These are phyloP conservation scores for Etheostoma nigrum DNA, from an alignment of 2,797 vertebrate genomes.

Conservation along the genomic window DNA sequence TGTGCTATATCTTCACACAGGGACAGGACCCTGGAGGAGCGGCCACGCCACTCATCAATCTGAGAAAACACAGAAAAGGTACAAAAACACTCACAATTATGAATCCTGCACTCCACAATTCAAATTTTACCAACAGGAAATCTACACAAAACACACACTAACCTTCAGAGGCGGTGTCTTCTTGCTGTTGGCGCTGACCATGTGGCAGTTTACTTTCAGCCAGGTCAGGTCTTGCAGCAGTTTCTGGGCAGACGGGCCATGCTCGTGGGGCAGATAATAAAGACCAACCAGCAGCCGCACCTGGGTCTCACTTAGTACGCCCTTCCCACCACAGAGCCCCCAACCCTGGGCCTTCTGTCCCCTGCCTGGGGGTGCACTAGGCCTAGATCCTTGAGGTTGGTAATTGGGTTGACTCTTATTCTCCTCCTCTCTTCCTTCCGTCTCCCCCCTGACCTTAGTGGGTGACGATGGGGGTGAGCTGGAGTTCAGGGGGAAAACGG, in stretches of 20 bases:
- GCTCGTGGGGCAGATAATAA: conserved; percentile 90
- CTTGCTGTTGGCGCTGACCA: conserved; percentile 80
- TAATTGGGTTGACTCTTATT: conserved; percentile 52
- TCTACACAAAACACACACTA: background rate
- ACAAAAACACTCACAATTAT: background rate
- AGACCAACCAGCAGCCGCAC: conserved; percentile 88
- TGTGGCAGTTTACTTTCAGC: conserved; percentile 86
- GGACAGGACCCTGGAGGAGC: conserved; percentile 82
- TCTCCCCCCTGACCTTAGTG: conserved; percentile 56
- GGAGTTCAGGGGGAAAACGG: conserved; percentile 75
- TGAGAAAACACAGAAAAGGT: conserved; percentile 47
- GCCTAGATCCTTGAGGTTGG: conserved; percentile 48
- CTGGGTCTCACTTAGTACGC: conserved; percentile 82
- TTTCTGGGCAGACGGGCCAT: conserved; percentile 82
- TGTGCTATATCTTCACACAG: conserved; percentile 83
- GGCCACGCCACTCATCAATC: conserved; percentile 82
- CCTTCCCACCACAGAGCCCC: conserved; percentile 72
- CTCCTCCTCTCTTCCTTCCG: conserved; percentile 44
- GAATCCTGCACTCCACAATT: fast-evolving
- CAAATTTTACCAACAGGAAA: background rate
- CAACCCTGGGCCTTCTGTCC: conserved; percentile 70
- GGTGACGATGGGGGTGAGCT: conserved; percentile 74
- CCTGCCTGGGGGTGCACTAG: conserved; percentile 45
- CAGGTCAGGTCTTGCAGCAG: conserved; percentile 89
- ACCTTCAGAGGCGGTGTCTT: conserved; percentile 80